Conservation (phyloP, 1,140 invertebrate genomes). For the Pseudomyrmex concolor region DNA sequence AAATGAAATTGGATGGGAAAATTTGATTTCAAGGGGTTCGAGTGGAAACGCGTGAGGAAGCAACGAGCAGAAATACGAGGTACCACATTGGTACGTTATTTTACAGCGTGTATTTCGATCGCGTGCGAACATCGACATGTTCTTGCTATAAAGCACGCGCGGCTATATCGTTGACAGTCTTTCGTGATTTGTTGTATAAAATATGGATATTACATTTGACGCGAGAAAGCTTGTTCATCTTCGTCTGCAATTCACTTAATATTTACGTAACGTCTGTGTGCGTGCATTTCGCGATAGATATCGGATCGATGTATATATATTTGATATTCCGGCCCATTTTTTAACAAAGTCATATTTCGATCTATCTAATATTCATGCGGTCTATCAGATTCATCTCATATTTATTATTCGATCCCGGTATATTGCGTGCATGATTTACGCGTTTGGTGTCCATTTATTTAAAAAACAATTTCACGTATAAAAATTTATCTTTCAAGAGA, state of each 20-base stretch:
- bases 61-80: background rate
- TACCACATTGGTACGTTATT: constrained; percentile 14
- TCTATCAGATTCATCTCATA: background rate
- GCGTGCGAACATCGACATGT: constrained; percentile 14
- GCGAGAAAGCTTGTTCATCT: background rate
- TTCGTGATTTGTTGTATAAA: background rate
- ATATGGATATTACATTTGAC: constrained; percentile 22
- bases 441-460: constrained; percentile 17
- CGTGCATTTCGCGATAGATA: background rate
- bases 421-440: background rate
- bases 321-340: background rate
- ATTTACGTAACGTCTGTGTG: background rate
- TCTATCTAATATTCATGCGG: constrained; percentile 12
- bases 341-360: constrained; percentile 21
- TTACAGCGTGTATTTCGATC: constrained; percentile 1
- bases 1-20: constrained; percentile 54
- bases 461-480: background rate
- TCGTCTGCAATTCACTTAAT: background rate
- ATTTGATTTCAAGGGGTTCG: constrained; percentile 38
- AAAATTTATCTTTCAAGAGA: too few species aligned
- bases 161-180: background rate
- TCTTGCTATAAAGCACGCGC: background rate
- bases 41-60: background rate
- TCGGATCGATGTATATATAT: background rate
- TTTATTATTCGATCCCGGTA: constrained; percentile 23